These are phyloP conservation scores for Elgaria multicarinata DNA, from an alignment of 2,113 vertebrate genomes.

Conservation along the genomic window DNA sequence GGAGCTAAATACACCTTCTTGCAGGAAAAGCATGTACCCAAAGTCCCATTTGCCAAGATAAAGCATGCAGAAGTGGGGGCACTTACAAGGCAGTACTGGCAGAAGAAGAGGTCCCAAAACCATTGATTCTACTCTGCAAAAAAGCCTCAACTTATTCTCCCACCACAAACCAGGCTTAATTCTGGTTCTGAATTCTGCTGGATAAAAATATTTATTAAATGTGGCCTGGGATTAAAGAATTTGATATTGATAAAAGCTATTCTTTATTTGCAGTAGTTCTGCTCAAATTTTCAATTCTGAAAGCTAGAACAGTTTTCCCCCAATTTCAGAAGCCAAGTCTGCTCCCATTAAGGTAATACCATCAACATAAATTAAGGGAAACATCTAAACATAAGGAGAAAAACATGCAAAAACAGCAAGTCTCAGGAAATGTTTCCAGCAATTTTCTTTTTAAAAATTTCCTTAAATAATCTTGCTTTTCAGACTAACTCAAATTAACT, in stretches of 20 bases:
- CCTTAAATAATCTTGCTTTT: conserved; percentile 22
- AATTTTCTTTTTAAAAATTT: neutral
- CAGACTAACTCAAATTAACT: neutral
- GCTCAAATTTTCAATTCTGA: neutral
- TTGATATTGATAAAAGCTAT: neutral
- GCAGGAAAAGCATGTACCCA: neutral
- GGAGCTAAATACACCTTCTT: neutral
- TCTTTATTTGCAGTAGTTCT: neutral
- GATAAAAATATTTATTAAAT: neutral
- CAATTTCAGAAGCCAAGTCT: neutral
- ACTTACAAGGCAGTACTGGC: neutral
- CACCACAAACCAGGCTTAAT: neutral
- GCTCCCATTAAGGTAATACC: neutral
- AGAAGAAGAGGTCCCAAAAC: neutral
- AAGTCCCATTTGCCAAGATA: neutral
- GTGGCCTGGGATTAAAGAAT: neutral
- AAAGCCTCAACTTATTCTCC: too few relatives aligned
- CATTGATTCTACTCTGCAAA: neutral
- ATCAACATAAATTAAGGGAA: neutral
- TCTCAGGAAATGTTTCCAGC: neutral
- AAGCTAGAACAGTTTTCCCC: conserved; percentile 8
- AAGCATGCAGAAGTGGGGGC: neutral
- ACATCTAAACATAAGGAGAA: neutral
- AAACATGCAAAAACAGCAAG: neutral
- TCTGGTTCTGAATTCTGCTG: neutral